Base-by-base conservation (phyloP, 2,797 vertebrate species). In the Enteromius anoplus region DNA sequence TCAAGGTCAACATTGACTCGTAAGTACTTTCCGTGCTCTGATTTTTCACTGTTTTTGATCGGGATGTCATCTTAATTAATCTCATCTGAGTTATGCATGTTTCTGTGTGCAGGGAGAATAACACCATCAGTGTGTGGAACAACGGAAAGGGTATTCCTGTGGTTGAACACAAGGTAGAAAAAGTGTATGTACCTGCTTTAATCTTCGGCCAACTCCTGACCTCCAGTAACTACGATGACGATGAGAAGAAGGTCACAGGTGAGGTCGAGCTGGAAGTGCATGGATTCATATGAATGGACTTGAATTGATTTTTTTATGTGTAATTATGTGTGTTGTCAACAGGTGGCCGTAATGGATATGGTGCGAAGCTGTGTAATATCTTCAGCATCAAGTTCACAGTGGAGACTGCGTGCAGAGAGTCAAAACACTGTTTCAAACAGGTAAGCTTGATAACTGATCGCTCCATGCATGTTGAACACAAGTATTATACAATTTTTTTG, bases 331-430 rank as follows among this genome's bases (percentile, higher is more conserved):
- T 42, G 8, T 34, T 34, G 58, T 76, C 23, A 9, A 69, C 73
- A 99, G 98, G 98, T 93, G 98, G 98, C 17, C 95, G 98, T 88
- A 99, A 99, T 89, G 98, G 98, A 86, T 99, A 98, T 32, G 98
- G 98, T 89, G 98, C 98, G 47, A 99, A 99, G 91, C 91, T 99
- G 66, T 99, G 98, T 93, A 99, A 99, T 84, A 99, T 99, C 91
- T 99, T 99, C 87, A 99, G 98, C 93, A 97, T 86, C 55, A 98
- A 96, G 91, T 99, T 99, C 92, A 97, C 96, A 0, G 98, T 99
- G 55, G 97, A 99, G 94, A 99, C 98, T 1, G 93, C 97, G 42
- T 98, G 97, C 88, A 93, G 81, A 23, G 96, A 98, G 73, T 99
- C 97, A 9, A 97, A 90, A 47, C 97, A 95, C 87, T 66, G 88